Conservation (phyloP, 2,888 invertebrate species). For the Rotaria sp. region DNA sequence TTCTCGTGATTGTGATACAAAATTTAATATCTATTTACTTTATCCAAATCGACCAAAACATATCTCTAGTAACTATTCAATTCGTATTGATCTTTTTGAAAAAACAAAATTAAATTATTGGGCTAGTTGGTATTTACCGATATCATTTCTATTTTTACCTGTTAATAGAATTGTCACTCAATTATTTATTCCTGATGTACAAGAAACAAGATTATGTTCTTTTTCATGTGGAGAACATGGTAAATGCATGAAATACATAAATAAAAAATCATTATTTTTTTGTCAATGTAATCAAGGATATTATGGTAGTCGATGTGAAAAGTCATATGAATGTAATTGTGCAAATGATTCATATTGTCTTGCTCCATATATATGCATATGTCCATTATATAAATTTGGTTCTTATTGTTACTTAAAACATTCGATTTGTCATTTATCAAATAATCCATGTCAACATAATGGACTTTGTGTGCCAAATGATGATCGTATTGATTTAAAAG, state of each 20-base stretch:
- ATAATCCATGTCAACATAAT: neutral
- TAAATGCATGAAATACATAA: too few relatives aligned
- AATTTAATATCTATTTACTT: slow-evolving; percentile 25
- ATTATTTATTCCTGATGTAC: neutral
- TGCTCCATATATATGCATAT: neutral
- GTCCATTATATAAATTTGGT: slow-evolving; percentile 2
- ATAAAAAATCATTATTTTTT: neutral
- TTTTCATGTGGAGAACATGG: too few relatives aligned
- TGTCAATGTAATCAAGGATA: slow-evolving; percentile 1
- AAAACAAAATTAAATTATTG: neutral
- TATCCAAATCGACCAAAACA: neutral
- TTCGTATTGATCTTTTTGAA: slow-evolving; percentile 1
- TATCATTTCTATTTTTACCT: neutral
- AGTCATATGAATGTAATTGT: neutral
- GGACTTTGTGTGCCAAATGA: neutral
- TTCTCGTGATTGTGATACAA: slow-evolving; percentile 1
- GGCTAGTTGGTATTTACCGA: neutral
- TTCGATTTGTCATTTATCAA: neutral
- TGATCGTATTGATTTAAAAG: neutral
- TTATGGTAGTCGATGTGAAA: neutral
- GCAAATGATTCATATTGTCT: neutral
- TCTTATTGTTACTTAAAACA: neutral
- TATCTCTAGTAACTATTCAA: neutral
- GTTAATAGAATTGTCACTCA: neutral
- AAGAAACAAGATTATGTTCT: too few relatives aligned